Evolutionary conservation across 1,140 invertebrate species (phyloP).

Genomic region (Steinernema khuongi): DNA sequence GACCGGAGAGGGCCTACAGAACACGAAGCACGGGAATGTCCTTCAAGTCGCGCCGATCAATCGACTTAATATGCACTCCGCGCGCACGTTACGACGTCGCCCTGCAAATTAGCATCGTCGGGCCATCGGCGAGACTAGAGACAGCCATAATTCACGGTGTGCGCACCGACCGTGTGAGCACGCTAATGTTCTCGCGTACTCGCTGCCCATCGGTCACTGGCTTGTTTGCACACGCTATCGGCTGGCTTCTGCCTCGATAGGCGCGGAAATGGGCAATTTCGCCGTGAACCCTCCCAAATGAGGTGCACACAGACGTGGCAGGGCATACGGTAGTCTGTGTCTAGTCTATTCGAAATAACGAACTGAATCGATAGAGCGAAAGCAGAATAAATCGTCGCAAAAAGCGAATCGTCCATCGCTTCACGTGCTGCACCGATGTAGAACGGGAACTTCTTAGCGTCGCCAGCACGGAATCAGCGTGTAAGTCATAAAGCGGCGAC

Average conservation of each 20-base stretch:
- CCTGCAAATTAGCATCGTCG: not conserved
- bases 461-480: not conserved
- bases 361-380: not conserved
- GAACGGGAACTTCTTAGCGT: not conserved
- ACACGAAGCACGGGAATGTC: not conserved
- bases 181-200: not conserved
- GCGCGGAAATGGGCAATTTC: not conserved
- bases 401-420: not conserved
- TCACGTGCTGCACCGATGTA: too few relatives aligned
- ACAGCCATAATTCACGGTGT: not conserved
- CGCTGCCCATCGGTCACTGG: not conserved
- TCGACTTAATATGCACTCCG: constrained; percentile 7
- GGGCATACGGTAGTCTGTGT: not conserved
- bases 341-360: too few relatives aligned
- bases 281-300: not conserved
- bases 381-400: not conserved
- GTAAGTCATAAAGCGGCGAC: not conserved
- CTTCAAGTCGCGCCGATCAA: not conserved
- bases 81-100: constrained; percentile 5
- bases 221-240: constrained; percentile 4
- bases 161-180: not conserved
- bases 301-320: too few relatives aligned
- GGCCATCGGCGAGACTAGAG: not conserved
- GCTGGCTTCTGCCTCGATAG: not conserved
- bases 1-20: not conserved